phyloP scores from a whole-genome alignment of 2,797 vertebrate genomes.

The Cirrhinus mrigala region DNA sequence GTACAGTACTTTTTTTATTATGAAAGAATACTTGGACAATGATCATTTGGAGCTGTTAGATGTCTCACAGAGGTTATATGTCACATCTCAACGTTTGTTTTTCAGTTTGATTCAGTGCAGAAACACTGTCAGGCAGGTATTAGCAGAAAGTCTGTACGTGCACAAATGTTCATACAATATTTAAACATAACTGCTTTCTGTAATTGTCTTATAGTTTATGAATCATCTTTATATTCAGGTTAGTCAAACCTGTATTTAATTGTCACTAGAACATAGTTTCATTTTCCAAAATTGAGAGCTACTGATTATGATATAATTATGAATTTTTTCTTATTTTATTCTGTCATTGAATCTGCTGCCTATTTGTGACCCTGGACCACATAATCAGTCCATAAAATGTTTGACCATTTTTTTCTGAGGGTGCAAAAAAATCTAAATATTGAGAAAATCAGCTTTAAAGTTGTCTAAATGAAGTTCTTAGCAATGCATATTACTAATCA shows the following conservation, averaged over 20 bases:
- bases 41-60: constrained; percentile 9
- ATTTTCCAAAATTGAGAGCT: too few relatives aligned
- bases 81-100: background rate
- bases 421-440: too few relatives aligned
- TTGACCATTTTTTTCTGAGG: too few relatives aligned
- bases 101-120: background rate
- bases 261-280: too few relatives aligned
- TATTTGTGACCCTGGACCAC: too few relatives aligned
- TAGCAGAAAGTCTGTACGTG: background rate
- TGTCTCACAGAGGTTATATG: background rate
- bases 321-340: too few relatives aligned
- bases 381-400: too few relatives aligned
- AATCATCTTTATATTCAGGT: background rate
- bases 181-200: background rate
- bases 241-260: background rate
- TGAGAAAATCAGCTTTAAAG: too few relatives aligned
- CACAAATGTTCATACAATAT: background rate
- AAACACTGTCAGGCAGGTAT: background rate
- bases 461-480: too few relatives aligned
- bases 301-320: too few relatives aligned
- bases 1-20: background rate
- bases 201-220: background rate
- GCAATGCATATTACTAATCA: too few relatives aligned
- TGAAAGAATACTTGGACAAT: background rate
- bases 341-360: too few relatives aligned